These are phyloP conservation scores for Lontra canadensis DNA, from an alignment of 2,113 vertebrate species.

Conservation along the genomic window DNA sequence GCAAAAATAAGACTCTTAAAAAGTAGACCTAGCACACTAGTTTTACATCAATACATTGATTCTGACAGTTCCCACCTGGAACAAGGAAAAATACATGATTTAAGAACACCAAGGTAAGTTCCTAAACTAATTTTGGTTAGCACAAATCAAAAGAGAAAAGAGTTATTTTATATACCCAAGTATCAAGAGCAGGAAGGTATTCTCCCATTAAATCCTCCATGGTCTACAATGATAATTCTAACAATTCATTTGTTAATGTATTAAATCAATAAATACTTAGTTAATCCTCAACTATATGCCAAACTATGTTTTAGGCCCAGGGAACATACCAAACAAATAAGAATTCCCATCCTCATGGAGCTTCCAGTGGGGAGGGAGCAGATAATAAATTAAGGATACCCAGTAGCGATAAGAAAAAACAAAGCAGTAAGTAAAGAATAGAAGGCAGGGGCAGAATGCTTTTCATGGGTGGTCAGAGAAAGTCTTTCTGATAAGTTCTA, in stretches of 20 bases:
- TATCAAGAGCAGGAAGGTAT: conserved; percentile 20
- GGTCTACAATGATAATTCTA: neutral
- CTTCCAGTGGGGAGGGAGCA: neutral
- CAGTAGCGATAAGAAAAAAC: neutral
- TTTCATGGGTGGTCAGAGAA: neutral
- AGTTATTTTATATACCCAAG: neutral
- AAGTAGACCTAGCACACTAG: conserved; percentile 8
- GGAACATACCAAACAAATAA: conserved; percentile 49
- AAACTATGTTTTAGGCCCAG: neutral
- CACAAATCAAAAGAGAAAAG: conserved; percentile 20
- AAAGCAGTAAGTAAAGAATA: neutral
- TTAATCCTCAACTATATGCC: neutral
- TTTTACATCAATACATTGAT: neutral
- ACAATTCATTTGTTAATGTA: conserved; percentile 23
- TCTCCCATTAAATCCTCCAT: conserved; percentile 22
- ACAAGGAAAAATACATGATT: conserved; percentile 8
- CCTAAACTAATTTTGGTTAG: conserved; percentile 30
- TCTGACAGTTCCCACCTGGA: neutral
- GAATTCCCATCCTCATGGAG: conserved; percentile 12
- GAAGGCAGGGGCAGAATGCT: neutral
- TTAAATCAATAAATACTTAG: conserved; percentile 14
- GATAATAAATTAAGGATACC: neutral
- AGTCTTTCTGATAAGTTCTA: conserved; percentile 34
- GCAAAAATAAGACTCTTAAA: conserved; percentile 37
- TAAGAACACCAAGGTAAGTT: conserved; percentile 19